A percentile compares a stretch with the other conserved stretches of the same genome.
Conservation (phyloP, 1,140 invertebrate species). For the Anthonomus grandis region DNA sequence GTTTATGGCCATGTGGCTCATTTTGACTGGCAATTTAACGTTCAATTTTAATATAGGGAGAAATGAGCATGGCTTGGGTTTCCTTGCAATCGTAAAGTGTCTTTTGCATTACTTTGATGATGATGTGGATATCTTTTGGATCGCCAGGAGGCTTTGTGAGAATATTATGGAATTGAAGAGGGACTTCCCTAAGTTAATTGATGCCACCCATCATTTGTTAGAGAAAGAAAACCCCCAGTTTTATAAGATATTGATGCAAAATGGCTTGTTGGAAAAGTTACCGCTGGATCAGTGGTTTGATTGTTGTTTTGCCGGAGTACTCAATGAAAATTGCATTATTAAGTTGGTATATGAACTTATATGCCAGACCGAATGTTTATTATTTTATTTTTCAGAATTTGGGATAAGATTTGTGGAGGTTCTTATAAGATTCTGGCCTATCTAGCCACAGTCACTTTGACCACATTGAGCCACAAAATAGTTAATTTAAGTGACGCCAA, state of each 20-base stretch:
- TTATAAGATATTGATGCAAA: constrained; percentile 60
- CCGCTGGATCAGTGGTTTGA: constrained; percentile 70
- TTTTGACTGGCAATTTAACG: constrained; percentile 64
- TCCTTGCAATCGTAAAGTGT: constrained; percentile 41
- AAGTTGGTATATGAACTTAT: constrained; percentile 52
- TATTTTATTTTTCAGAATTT: constrained; percentile 61
- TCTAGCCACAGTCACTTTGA: constrained; percentile 69
- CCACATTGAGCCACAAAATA: constrained; percentile 63
- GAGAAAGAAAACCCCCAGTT: constrained; percentile 69
- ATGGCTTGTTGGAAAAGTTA: constrained; percentile 56
- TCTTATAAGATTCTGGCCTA: constrained; percentile 78
- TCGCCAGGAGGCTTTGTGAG: constrained; percentile 69
- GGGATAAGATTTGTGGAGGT: constrained; percentile 84
- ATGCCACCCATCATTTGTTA: constrained; percentile 61
- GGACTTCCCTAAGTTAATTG: constrained; percentile 62
- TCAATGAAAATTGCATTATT: constrained; percentile 72
- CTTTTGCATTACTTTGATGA: constrained; percentile 63
- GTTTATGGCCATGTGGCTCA: constrained; percentile 72
- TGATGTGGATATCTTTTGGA: constrained; percentile 75
- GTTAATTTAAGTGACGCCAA: constrained; percentile 59
- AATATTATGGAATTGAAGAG: constrained; percentile 61
- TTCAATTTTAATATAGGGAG: constrained; percentile 49
- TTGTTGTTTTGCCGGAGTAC: constrained; percentile 73
- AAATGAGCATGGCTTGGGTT: constrained; percentile 56
- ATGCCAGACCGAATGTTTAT: constrained; percentile 8